A percentile compares a stretch with the other conserved stretches of the same genome.
These are phyloP conservation scores for Sylvia borin DNA, from an alignment of 2,797 vertebrate species.

Conservation along the genomic window DNA sequence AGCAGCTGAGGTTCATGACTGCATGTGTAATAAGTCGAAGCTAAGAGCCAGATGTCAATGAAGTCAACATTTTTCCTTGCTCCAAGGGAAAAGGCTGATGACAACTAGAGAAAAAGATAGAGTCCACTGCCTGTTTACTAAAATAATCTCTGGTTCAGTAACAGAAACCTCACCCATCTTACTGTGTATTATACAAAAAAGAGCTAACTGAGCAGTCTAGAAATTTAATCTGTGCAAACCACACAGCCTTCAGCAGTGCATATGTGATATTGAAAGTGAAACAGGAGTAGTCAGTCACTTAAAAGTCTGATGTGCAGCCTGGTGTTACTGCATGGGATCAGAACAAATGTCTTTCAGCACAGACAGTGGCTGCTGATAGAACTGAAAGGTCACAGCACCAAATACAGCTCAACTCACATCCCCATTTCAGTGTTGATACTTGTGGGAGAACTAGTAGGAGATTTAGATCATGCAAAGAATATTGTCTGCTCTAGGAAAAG, in stretches of 20 bases:
- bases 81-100: background rate
- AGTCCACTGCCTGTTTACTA: background rate
- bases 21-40: background rate
- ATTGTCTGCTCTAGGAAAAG: background rate
- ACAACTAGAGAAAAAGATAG: background rate
- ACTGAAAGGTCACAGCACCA: background rate
- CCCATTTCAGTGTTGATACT: background rate
- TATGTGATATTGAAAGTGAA: background rate
- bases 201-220: background rate
- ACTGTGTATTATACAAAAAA: background rate
- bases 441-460: background rate
- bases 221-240: background rate
- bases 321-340: background rate
- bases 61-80: background rate
- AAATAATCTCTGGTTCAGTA: background rate
- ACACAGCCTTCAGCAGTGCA: background rate
- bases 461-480: background rate
- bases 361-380: background rate
- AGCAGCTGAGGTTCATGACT: constrained; percentile 6
- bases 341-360: background rate
- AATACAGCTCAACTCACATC: background rate
- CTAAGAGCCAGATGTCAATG: constrained; percentile 14
- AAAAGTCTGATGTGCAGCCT: background rate
- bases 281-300: background rate
- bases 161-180: background rate